Evolutionary conservation across 1,140 invertebrate species (phyloP).

Genomic region (Aphaenogaster rudis): DNA sequence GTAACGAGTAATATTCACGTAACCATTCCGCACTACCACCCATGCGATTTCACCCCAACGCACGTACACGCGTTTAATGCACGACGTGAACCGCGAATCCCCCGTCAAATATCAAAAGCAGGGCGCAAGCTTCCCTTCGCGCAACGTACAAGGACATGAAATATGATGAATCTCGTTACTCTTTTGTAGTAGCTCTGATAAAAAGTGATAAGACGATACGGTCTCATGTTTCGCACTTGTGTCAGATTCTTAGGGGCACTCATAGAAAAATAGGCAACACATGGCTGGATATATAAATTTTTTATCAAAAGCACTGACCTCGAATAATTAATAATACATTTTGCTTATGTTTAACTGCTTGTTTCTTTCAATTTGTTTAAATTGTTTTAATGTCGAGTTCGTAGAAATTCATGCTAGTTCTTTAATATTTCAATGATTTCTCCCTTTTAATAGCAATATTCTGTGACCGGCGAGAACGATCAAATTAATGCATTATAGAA

Average conservation of each 20-base stretch:
- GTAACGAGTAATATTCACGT: constrained; percentile 77
- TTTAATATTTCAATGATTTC: not conserved
- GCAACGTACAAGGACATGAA: not conserved
- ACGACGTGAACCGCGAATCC: constrained; percentile 50
- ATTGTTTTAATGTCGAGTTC: not conserved
- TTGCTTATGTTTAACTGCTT: not conserved
- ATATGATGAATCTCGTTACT: constrained; percentile 24
- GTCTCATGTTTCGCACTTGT: not conserved
- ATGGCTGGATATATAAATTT: not conserved
- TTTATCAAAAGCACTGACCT: not conserved
- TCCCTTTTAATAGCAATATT: not conserved
- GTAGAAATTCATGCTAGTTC: no score
- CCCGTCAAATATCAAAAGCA: constrained; percentile 55
- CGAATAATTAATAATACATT: not conserved
- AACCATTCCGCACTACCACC: constrained; percentile 56
- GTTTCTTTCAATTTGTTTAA: not conserved
- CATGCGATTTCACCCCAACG: constrained; percentile 10
- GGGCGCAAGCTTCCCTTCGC: not conserved
- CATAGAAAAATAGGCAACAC: not conserved
- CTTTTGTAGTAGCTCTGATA: not conserved
- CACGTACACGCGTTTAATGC: constrained; percentile 30
- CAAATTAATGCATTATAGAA: not conserved
- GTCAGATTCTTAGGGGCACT: not conserved
- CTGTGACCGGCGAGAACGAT: not conserved
- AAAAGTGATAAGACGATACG: not conserved